These are phyloP conservation scores for Enteromius unitaeniatus DNA, from an alignment of 2,797 vertebrate species.

Conservation along the genomic window DNA sequence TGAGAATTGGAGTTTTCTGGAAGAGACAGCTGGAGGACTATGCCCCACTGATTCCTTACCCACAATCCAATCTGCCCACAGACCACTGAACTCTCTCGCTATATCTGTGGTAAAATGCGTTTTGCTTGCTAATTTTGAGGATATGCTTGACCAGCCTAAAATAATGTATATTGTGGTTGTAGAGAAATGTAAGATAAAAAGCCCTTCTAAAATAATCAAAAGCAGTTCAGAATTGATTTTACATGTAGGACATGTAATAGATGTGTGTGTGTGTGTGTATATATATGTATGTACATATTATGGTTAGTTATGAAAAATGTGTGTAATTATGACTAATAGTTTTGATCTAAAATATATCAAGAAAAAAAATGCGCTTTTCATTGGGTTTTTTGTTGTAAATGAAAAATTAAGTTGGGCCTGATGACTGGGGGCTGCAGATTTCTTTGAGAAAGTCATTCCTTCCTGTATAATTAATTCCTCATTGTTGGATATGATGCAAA, in stretches of 20 bases:
- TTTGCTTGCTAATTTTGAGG: not conserved
- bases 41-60: conserved; percentile 39
- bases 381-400: too few relatives aligned
- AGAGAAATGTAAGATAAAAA: not conserved
- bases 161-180: conserved; percentile 7
- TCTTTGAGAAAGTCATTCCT: conserved; percentile 4
- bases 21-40: conserved; percentile 45
- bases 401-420: not conserved
- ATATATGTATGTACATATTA: not conserved
- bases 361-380: not conserved
- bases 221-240: not conserved
- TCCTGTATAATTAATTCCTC: conserved; percentile 24
- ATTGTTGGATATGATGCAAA: conserved; percentile 48
- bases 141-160: conserved; percentile 22
- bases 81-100: conserved; percentile 22
- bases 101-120: conserved; percentile 8
- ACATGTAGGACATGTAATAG: not conserved
- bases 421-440: not conserved
- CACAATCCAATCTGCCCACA: conserved; percentile 48
- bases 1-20: conserved; percentile 27
- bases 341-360: not conserved
- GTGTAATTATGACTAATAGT: not conserved
- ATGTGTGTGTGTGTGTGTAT: too few relatives aligned
- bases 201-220: not conserved
- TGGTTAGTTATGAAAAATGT: not conserved